Base-by-base conservation (phyloP, 2,797 vertebrate genomes). In the Pseudochromis fuscus region DNA sequence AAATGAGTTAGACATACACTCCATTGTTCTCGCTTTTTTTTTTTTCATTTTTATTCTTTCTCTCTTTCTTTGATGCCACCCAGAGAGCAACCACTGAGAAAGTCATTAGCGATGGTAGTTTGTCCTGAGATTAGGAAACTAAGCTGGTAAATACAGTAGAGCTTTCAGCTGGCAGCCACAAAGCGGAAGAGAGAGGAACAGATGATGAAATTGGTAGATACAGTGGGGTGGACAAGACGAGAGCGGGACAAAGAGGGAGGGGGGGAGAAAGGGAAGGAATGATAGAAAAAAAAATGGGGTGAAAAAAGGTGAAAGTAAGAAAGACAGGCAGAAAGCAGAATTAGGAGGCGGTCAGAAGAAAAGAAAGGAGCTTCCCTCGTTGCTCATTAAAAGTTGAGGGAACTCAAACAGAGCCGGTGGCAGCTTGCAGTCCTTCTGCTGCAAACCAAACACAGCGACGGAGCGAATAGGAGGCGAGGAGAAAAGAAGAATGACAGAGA, bases 321-420 rank as follows among this genome's bases (percentile, higher is more conserved):
- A 46, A 60, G 77, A 64, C 57, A 5, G 61, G 58, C 16, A 24
- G 71, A 77, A 44, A 81, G 81, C 72, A 73, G 72, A 70, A 87
- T 83, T 62, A 85, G 82, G 67, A 84, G 79, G 30, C 1, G 46
- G 67, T 80, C 63, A 25, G 79, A 60, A 64, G 77, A 27, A 82
- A 67, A 60, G 68, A 78, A 81, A 78, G 74, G 59, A 23, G 61
- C 74, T 65, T 86, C 79, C 72, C 83, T 81, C 48, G 40, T 7
- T 83, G 73, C 86, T 92, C 89, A 92, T 92, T 92, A 91, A 91
- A 88, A 87, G 90, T 80, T 88, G 88, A 83, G 85, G 87, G 84
- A 90, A 86, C 66, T 89, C 90, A 92, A 92, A 92, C 87, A 92
- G 84, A 85, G 84, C 71, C 59, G 85, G 85, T 78, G 87, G 89